These are phyloP conservation scores for Solea solea DNA, from an alignment of 2,113 vertebrate species.

Conservation along the genomic window DNA sequence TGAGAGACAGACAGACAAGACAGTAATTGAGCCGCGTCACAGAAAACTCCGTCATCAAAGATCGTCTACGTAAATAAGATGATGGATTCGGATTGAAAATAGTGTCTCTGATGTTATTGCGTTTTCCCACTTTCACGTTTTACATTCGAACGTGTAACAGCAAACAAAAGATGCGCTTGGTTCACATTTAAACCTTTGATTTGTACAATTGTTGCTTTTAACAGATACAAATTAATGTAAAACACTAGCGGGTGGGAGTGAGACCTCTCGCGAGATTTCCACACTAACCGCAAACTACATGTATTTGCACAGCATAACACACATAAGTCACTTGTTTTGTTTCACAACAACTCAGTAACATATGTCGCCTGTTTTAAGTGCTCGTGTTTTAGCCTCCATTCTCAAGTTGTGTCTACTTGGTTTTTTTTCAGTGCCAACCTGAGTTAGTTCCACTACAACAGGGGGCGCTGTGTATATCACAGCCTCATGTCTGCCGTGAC, in stretches of 20 bases:
- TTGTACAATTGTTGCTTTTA: not conserved
- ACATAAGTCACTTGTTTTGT: no score
- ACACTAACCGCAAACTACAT: not conserved
- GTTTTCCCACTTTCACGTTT: not conserved
- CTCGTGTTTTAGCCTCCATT: no score
- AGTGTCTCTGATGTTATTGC: not conserved
- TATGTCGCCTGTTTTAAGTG: no score
- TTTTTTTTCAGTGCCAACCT: not conserved
- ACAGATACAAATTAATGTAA: not conserved
- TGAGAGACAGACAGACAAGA: constrained; percentile 5
- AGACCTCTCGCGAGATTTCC: not conserved
- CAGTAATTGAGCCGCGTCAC: constrained; percentile 45
- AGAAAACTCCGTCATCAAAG: constrained; percentile 20
- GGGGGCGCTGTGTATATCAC: constrained; percentile 22
- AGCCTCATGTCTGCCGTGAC: not conserved
- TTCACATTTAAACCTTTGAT: not conserved
- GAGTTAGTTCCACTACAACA: constrained; percentile 14
- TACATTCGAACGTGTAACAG: not conserved
- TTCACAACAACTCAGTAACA: no score
- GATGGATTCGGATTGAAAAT: not conserved
- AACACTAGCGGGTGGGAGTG: constrained; percentile 5
- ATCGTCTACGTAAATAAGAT: not conserved
- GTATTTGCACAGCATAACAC: no score
- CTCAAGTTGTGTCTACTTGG: not conserved
- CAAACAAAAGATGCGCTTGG: not conserved